Conservation (phyloP, 2,113 vertebrate species). For the Reinhardtius hippoglossoides region DNA sequence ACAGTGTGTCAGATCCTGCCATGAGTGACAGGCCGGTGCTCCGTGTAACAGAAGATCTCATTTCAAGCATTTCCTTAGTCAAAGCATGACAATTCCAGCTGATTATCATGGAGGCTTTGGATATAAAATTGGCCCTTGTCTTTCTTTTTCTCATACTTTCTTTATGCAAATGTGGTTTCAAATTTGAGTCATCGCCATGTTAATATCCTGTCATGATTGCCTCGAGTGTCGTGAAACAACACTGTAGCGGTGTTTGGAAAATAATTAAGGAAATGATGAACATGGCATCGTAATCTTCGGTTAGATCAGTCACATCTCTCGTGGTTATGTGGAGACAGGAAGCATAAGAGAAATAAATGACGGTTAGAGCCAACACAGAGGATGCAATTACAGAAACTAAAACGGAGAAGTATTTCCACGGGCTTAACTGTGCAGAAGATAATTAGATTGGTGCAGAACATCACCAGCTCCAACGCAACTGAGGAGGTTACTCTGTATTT, state of each 20-base stretch:
- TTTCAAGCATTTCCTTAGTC: conserved; percentile 5
- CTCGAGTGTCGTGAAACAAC: conserved; percentile 50
- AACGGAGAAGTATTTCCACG: neutral
- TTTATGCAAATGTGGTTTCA: neutral
- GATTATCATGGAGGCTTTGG: neutral
- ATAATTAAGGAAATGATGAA: conserved; percentile 66
- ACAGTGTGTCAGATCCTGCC: conserved; percentile 25
- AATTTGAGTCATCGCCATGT: conserved; percentile 40
- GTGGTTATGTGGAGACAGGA: conserved; percentile 31
- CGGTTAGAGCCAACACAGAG: conserved; percentile 11
- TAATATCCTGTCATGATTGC: conserved; percentile 69
- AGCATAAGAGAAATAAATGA: conserved; percentile 21
- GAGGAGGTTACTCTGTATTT: conserved; percentile 44
- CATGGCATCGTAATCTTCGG: conserved; percentile 42
- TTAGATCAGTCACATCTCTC: conserved; percentile 54
- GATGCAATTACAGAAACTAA: conserved; percentile 38
- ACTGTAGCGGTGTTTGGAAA: conserved; percentile 42
- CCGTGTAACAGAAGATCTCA: neutral
- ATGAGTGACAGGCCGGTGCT: neutral
- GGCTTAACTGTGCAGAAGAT: conserved; percentile 33
- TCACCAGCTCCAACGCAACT: conserved; percentile 5
- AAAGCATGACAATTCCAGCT: neutral
- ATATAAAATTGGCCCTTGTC: neutral
- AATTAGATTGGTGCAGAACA: conserved; percentile 32
- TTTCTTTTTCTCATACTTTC: neutral